Percentiles rank a stretch among this genome's conserved stretches.
Evolutionary conservation across 1,140 invertebrate genomes (phyloP).

Genomic region (Pseudoatta argentina): DNA sequence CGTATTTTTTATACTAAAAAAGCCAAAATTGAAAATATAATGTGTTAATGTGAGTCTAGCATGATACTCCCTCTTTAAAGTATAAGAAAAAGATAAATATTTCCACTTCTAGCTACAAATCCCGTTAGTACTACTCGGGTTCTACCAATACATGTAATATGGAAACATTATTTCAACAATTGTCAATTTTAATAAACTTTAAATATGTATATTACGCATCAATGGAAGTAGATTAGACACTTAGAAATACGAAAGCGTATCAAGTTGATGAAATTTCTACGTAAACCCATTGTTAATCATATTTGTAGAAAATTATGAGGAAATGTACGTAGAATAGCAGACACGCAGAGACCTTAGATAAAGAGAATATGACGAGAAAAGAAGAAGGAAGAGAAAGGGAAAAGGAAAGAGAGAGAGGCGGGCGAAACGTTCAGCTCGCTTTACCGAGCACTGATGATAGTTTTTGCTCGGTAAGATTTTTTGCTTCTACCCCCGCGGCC

Average conservation of each 20-base stretch:
- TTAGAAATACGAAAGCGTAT: not conserved
- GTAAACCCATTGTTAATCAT: conserved; percentile 6
- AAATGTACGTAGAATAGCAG: conserved; percentile 40
- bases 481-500: conserved; percentile 81
- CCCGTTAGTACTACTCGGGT: too few species aligned
- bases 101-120: too few species aligned
- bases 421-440: conserved; percentile 83
- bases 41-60: too few species aligned
- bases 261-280: not conserved
- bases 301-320: conserved; percentile 20
- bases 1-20: too few species aligned
- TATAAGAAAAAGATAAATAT: too few species aligned
- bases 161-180: too few species aligned
- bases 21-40: too few species aligned
- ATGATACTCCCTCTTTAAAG: too few species aligned
- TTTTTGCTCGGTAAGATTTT: conserved; percentile 86
- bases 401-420: conserved; percentile 52
- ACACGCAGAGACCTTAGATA: conserved; percentile 53
- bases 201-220: not conserved
- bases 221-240: not conserved
- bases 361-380: conserved; percentile 61
- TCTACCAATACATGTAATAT: too few species aligned
- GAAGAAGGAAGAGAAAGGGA: conserved; percentile 41
- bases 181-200: too few species aligned
- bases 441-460: conserved; percentile 86